A percentile compares a stretch with the other conserved stretches of the same genome.
Evolutionary conservation across 2,797 vertebrate genomes (phyloP).

Genomic region (Muscicapa striata): DNA sequence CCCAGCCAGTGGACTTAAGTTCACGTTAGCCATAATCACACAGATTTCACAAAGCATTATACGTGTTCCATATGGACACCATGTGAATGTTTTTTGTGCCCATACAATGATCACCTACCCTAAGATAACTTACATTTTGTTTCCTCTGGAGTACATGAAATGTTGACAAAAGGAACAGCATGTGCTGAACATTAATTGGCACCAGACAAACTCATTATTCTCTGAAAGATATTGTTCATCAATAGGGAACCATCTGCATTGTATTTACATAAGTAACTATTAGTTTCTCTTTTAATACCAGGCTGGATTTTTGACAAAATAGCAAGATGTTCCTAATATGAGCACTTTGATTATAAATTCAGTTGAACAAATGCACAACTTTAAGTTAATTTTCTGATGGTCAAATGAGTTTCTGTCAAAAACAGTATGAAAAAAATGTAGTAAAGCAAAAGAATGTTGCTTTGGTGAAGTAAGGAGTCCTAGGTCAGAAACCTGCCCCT

Average conservation of each 20-base stretch:
- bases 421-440: not conserved
- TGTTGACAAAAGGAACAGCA: conserved; percentile 51
- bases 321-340: not conserved
- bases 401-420: not conserved
- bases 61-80: not conserved
- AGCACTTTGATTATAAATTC: not conserved
- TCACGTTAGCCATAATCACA: not conserved
- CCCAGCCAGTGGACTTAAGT: not conserved
- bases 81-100: not conserved
- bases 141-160: conserved; percentile 23
- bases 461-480: not conserved
- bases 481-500: not conserved
- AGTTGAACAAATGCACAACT: not conserved
- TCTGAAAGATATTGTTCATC: conserved; percentile 42
- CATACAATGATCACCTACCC: not conserved
- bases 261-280: conserved; percentile 44
- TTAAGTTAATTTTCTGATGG: not conserved
- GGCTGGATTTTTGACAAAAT: conserved; percentile 19
- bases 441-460: not conserved
- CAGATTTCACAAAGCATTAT: not conserved
- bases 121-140: conserved; percentile 23
- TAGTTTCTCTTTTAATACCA: conserved; percentile 8
- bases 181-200: conserved; percentile 49
- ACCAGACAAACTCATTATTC: conserved; percentile 56
- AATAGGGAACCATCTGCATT: conserved; percentile 48